A percentile compares a stretch with the other conserved stretches of the same genome.
Evolutionary conservation across 2,888 invertebrate species (phyloP).

Genomic region (Pycnomerus fuliginosus): DNA sequence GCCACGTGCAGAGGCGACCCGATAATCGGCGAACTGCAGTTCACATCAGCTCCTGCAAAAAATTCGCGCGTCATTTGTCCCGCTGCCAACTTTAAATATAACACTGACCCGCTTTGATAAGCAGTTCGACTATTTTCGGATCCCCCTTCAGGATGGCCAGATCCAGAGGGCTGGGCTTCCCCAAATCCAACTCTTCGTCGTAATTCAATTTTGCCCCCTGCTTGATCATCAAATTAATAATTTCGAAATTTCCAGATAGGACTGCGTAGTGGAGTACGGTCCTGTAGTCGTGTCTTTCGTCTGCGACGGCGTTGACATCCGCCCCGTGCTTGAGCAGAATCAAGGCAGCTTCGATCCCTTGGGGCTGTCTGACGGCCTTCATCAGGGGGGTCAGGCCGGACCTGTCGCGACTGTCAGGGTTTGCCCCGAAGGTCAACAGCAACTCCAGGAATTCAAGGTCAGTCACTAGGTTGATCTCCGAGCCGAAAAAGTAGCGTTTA

Average conservation of each 20-base stretch:
- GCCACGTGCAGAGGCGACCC: slow-evolving; percentile 82
- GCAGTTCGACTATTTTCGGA: slow-evolving; percentile 66
- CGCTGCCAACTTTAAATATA: too few species aligned
- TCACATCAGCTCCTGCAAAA: slow-evolving; percentile 70
- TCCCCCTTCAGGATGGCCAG: slow-evolving; percentile 83
- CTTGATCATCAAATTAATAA: slow-evolving; percentile 77
- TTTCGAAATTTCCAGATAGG: slow-evolving; percentile 70
- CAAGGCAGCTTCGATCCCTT: slow-evolving; percentile 75
- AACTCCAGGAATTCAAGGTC: slow-evolving; percentile 80
- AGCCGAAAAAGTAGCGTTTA: slow-evolving; percentile 85
- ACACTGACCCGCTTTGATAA: slow-evolving; percentile 65
- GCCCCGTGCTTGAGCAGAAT: slow-evolving; percentile 79
- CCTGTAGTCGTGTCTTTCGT: slow-evolving; percentile 82
- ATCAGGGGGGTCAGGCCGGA: slow-evolving; percentile 88
- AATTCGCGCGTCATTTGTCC: neutral
- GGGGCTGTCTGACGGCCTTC: slow-evolving; percentile 78
- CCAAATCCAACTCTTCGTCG: slow-evolving; percentile 59
- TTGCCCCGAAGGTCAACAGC: slow-evolving; percentile 80
- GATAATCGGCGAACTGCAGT: slow-evolving; percentile 77
- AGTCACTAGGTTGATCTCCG: slow-evolving; percentile 85
- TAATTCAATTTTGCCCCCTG: slow-evolving; percentile 77
- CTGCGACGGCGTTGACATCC: slow-evolving; percentile 82
- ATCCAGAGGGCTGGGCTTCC: slow-evolving; percentile 73
- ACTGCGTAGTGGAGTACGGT: slow-evolving; percentile 87
- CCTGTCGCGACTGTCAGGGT: slow-evolving; percentile 83